phyloP scores from a whole-genome alignment of 35 echinoderm and acorn worm genomes.

The Stichopus chloronotus region DNA sequence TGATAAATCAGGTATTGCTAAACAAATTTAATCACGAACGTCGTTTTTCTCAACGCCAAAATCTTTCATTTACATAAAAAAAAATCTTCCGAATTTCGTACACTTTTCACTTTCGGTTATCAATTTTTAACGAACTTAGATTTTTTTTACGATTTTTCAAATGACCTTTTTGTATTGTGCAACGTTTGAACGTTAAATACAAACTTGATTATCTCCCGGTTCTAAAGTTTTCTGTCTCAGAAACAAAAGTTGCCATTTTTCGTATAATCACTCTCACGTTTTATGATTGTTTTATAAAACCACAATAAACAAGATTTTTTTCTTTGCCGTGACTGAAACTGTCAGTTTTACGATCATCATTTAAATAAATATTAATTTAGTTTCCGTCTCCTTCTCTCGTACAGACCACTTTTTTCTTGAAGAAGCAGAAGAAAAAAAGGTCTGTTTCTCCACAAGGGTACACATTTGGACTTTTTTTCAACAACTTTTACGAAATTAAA shows the following conservation, averaged over 20 bases:
- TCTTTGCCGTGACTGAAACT: not conserved
- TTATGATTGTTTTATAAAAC: not conserved
- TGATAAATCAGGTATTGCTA: too few species aligned
- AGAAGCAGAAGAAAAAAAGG: not conserved
- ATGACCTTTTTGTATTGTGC: not conserved
- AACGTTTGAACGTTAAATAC: not conserved
- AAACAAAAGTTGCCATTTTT: not conserved
- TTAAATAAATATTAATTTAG: not conserved
- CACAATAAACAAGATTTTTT: not conserved
- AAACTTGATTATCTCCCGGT: not conserved
- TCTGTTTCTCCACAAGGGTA: too few species aligned
- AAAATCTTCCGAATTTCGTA: too few species aligned
- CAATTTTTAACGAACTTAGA: too few species aligned
- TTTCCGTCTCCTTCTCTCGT: not conserved
- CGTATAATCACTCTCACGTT: not conserved
- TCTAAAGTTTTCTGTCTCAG: not conserved
- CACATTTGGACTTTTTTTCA: too few species aligned
- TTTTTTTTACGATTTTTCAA: not conserved
- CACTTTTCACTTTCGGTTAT: too few species aligned
- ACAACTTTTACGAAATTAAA: too few species aligned
- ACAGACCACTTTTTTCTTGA: not conserved
- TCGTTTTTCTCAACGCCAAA: too few species aligned
- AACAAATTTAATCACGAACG: too few species aligned
- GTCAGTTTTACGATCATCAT: not conserved
- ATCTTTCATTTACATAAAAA: too few species aligned